A percentile compares a stretch with the other conserved stretches of the same genome.
Conservation (phyloP, 2,113 vertebrate species). For the Cyanoderma ruficeps region DNA sequence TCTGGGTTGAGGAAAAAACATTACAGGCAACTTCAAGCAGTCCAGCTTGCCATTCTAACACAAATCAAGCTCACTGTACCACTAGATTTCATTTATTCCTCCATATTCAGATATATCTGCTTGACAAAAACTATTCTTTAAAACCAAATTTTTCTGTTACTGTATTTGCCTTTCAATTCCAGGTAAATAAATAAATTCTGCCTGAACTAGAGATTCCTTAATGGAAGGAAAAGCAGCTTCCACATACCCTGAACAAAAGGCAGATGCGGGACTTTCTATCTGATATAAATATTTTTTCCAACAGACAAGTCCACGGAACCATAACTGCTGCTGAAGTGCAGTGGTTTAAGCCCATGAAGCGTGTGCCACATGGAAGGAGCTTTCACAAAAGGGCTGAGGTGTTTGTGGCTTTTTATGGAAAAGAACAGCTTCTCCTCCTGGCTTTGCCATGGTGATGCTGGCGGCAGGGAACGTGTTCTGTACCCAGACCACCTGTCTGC, state of each 20-base stretch:
- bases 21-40: neutral
- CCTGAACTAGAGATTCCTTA: neutral
- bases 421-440: constrained; percentile 22
- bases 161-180: neutral
- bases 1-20: neutral
- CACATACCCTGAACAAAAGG: neutral
- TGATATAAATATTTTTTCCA: neutral
- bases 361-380: neutral
- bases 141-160: neutral
- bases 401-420: constrained; percentile 19
- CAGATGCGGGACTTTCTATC: neutral
- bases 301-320: neutral
- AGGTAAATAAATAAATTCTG: neutral
- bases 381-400: neutral
- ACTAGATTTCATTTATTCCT: neutral
- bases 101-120: neutral
- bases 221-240: neutral
- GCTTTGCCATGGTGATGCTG: neutral
- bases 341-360: neutral
- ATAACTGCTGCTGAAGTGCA: constrained; percentile 5
- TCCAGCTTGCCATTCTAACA: neutral
- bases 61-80: neutral
- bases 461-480: neutral
- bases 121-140: neutral
- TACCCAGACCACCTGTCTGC: neutral